phyloP scores from a whole-genome alignment of 1,140 invertebrate genomes.

The Euura lappo region DNA sequence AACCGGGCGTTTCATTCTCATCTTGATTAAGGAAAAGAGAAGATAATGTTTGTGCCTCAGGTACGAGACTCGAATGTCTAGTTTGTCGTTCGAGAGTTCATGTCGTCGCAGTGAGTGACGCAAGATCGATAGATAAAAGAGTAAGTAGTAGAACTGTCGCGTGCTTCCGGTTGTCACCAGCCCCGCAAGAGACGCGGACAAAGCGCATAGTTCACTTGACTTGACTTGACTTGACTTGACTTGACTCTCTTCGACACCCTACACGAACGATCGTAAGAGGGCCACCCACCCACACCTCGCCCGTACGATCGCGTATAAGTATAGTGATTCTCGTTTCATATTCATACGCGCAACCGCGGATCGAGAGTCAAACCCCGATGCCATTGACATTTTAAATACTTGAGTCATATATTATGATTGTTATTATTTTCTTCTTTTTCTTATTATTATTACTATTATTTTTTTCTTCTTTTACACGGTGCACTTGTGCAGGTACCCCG shows the following conservation, averaged over 20 bases:
- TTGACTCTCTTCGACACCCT: no score
- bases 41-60: neutral
- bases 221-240: no score
- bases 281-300: no score
- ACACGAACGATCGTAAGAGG: no score
- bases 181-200: neutral
- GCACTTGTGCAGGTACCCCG: no score
- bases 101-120: neutral
- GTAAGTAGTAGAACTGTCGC: neutral
- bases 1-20: no score
- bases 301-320: no score
- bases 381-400: constrained; percentile 1
- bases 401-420: constrained; percentile 3
- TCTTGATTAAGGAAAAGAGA: no score
- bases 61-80: neutral
- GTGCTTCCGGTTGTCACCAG: neutral
- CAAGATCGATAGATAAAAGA: constrained; percentile 3
- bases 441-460: no score
- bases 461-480: no score
- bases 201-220: neutral
- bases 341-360: neutral
- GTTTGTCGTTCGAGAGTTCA: neutral
- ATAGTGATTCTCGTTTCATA: neutral
- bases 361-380: neutral
- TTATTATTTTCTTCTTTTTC: neutral